phyloP scores from a whole-genome alignment of 2,113 vertebrate genomes.

The Callipepla squamata region DNA sequence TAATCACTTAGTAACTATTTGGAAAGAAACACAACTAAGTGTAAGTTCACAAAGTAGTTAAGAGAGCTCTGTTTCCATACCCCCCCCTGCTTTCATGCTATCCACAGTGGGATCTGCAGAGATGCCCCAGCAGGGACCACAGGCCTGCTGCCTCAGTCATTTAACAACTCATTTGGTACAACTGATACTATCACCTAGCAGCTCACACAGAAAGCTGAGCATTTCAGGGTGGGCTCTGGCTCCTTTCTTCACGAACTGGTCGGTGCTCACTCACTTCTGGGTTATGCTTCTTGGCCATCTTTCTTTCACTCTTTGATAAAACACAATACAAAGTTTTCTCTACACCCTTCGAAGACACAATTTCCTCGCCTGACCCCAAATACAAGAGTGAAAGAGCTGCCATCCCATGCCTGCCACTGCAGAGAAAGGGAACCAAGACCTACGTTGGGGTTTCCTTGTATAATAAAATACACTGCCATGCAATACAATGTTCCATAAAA shows the following conservation, averaged over 20 bases:
- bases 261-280: not conserved
- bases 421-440: not conserved
- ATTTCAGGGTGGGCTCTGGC: not conserved
- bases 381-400: not conserved
- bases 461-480: not conserved
- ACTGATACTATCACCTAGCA: not conserved
- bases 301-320: not conserved
- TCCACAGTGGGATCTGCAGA: no score
- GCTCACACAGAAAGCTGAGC: not conserved
- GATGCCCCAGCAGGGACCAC: not conserved
- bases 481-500: not conserved
- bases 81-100: not conserved
- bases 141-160: not conserved
- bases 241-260: not conserved
- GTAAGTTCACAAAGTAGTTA: not conserved
- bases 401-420: not conserved
- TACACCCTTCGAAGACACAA: not conserved
- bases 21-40: not conserved
- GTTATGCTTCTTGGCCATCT: not conserved
- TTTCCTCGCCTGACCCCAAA: not conserved
- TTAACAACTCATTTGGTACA: not conserved
- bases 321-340: not conserved
- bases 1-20: not conserved
- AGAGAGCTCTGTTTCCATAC: not conserved
- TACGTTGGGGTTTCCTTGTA: not conserved